Evolutionary conservation across 2,888 invertebrate genomes (phyloP).

Genomic region (Sinelater perroti): DNA sequence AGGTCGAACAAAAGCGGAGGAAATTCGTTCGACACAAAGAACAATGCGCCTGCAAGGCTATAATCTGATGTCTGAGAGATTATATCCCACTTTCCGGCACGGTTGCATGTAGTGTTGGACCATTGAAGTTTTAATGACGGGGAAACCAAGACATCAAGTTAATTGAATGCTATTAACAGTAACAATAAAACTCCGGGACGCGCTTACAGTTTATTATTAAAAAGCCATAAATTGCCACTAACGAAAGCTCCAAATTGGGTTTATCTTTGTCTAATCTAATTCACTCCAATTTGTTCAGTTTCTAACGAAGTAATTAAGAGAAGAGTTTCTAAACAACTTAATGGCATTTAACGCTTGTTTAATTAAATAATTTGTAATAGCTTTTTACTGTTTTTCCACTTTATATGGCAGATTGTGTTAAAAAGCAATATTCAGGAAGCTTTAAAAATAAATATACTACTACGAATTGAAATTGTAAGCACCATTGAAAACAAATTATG

Average conservation of each 20-base stretch:
- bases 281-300: background rate
- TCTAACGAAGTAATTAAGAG: slow-evolving; percentile 3
- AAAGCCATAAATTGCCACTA: background rate
- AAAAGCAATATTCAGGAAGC: no score
- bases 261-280: slow-evolving; percentile 1
- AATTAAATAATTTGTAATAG: background rate
- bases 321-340: slow-evolving; percentile 6
- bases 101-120: background rate
- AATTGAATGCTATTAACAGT: no score
- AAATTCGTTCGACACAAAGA: no score
- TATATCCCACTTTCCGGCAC: background rate
- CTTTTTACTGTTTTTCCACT: background rate
- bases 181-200: no score
- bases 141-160: background rate
- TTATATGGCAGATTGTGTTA: no score
- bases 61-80: slow-evolving; percentile 31
- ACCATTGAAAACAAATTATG: no score
- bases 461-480: no score
- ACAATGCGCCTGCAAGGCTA: slow-evolving; percentile 25
- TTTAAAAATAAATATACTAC: no score
- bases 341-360: no score
- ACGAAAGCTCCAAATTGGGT: background rate
- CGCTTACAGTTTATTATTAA: background rate
- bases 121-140: background rate
- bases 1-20: no score